These are phyloP conservation scores for Homalodisca vitripennis DNA, from an alignment of 1,140 invertebrate species.

Conservation along the genomic window DNA sequence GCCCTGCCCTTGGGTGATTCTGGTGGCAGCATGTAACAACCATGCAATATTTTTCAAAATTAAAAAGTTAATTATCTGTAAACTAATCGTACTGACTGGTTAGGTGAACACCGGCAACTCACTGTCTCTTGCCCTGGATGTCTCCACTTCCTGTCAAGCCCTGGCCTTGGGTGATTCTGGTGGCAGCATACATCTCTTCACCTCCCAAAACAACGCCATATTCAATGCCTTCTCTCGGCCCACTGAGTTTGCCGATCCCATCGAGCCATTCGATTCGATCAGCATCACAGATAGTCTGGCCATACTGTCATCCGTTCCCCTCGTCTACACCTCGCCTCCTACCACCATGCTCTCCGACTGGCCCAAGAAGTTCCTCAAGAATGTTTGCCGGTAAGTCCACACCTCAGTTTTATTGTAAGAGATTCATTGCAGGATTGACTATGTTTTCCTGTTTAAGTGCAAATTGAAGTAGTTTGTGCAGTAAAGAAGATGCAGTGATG, in stretches of 20 bases:
- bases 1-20: too few species aligned
- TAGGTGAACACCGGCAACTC: constrained; percentile 71
- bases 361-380: constrained; percentile 72
- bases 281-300: constrained; percentile 67
- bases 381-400: constrained; percentile 64
- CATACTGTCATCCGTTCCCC: constrained; percentile 74
- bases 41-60: too few species aligned
- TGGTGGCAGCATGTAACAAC: too few species aligned
- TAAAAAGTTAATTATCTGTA: too few species aligned
- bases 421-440: not conserved
- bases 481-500: too few species aligned
- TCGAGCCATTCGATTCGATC: constrained; percentile 68
- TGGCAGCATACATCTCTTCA: constrained; percentile 76
- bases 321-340: constrained; percentile 60
- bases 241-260: constrained; percentile 87
- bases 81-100: constrained; percentile 22
- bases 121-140: constrained; percentile 70
- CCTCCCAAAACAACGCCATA: constrained; percentile 60
- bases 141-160: constrained; percentile 83
- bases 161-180: constrained; percentile 86
- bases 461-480: too few species aligned
- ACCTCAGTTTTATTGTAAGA: not conserved
- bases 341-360: constrained; percentile 80
- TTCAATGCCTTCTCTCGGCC: constrained; percentile 80
- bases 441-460: too few species aligned